Base-by-base conservation (phyloP, 2,113 vertebrate species). In the Poeciliopsis occidentalis region DNA sequence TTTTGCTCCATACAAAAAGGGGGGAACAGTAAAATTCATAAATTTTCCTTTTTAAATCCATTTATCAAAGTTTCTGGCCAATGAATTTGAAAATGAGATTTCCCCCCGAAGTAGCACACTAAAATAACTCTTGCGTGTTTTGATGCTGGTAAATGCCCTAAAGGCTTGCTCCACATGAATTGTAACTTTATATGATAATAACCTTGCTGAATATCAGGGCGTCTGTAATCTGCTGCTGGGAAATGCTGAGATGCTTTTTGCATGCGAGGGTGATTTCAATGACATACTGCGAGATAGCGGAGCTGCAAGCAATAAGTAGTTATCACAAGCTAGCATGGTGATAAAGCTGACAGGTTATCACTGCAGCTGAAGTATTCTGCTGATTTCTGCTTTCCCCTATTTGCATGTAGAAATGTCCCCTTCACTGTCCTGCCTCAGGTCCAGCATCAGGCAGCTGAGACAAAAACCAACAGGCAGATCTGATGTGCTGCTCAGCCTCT, bases 381-480 rank as follows among this genome's bases (percentile, higher is more conserved):
- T 62, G 2, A 34, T 72, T 69, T 66, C 29, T 26, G 32, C 63
- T 26, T 73, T 12, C 69, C 62, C n/a, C 8, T 24, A 27, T 44
- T 71, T 73, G 27, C 61, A 65, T 60, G 26, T 26, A 47, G 30
- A 31, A 73, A 76, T n/a, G 29, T 69, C 54, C 29, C 60, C 10
- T 32, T 68, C 31, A 51, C 31, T 47, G 29, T 57, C 17, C 19
- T 27, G 62, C 60, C 37, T 34, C 13, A 63, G 60, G 81, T 19
- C 27, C 30, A 12, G 22, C 10, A 29, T 62, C 74, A 66, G 24
- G 39, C 51, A 54, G 51, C 51, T n/a, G 24, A 47, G 6, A 54
- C 2, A n/a, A 54, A 54, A 54, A 24, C 15, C 17, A 54, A 24
- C 19, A 24, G 19, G 51, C 51, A 17, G 34, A 11, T 15, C 2